Percentiles rank a stretch among this genome's conserved stretches.
Conservation (phyloP, 2,797 vertebrate species). For the Craterocephalus amniculus region DNA sequence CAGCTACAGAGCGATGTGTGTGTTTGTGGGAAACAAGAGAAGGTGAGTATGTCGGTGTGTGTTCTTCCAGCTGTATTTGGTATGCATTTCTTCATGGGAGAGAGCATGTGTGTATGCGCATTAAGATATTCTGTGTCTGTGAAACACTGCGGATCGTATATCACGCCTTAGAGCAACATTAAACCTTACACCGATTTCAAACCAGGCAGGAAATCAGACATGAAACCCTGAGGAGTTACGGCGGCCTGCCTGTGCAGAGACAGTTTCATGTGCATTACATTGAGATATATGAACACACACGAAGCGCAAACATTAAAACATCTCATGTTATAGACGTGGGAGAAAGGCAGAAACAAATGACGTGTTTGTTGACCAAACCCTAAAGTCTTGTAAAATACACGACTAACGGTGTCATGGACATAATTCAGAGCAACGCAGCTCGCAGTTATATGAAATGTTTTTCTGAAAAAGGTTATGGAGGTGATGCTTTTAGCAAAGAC, state of each 20-base stretch:
- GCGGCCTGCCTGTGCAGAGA: conserved; percentile 40
- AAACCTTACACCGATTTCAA: conserved; percentile 64
- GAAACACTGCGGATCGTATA: conserved; percentile 67
- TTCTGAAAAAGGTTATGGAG: conserved; percentile 11
- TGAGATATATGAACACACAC: conserved; percentile 61
- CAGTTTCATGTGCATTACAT: conserved; percentile 70
- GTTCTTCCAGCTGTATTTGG: conserved; percentile 52
- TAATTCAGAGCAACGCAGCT: conserved; percentile 47
- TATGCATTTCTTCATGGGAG: conserved; percentile 46
- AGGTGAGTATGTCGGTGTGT: conserved; percentile 30
- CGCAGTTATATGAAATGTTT: conserved; percentile 63
- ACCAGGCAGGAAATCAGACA: conserved; percentile 70
- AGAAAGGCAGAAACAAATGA: conserved; percentile 58
- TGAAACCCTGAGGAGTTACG: conserved; percentile 62
- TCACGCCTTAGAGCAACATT: conserved; percentile 68
- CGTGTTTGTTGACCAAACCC: conserved; percentile 58
- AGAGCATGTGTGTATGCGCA: conserved; percentile 35
- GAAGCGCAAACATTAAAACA: conserved; percentile 54
- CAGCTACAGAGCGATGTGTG: conserved; percentile 2
- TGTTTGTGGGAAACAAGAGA: conserved; percentile 35
- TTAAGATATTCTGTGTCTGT: conserved; percentile 57
- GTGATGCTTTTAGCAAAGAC: conserved; percentile 22
- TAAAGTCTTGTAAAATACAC: conserved; percentile 61
- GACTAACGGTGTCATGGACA: conserved; percentile 34
- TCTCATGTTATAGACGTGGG: conserved; percentile 64